Base-by-base conservation (phyloP, 37 sponge, comb jelly and placozoan genomes). In the Trichoplax adhaerens region DNA sequence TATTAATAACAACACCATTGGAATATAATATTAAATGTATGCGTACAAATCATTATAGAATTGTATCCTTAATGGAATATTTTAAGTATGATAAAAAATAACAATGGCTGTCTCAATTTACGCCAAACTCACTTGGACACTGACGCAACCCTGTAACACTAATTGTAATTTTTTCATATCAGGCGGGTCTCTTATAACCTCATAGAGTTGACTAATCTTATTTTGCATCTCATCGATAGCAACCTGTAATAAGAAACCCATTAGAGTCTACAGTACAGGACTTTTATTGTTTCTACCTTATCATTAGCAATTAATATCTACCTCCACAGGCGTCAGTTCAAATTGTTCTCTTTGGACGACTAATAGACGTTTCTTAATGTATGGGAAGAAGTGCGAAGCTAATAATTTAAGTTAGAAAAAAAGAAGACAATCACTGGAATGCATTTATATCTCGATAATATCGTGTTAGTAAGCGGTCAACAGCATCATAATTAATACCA, bases 381-480 rank as follows among this genome's bases (percentile, higher is more conserved):
- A 94, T 0, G 95, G 95, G 65, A 94, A 94, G 78, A 77, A 86
- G 64, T 90, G 81, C 4, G 72, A 60, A n/a, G 87, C 92, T 91
- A 68, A 7, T 29, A 72, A 71, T 64, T 60, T n/a, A 3, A 29
- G 29, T 29, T 29, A 29, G 29, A 29, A 29, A 29, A 29, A 29
- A 29, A 29, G 29, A 29, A 29, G 29, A 29, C 62, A 60, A 12
- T 12, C 12, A 12, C 62, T 60, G 29, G 29, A 29, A 29, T 29
- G 29, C 29, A 29, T 29, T 29, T 29, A 29, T 29, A 29, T 29
- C 29, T 29, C 29, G 29, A 29, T 29, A 29, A 29, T 29, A 29
- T 29, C 29, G 29, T 29, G 29, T 29, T 29, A 0, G 29, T 29
- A 29, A 29, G 29, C 29, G 29, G 29, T 29, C 29, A 29, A 29